A percentile compares a stretch with the other conserved stretches of the same genome.
Conservation (phyloP, 1,140 invertebrate genomes). For the Ctenoplectra terminalis region DNA sequence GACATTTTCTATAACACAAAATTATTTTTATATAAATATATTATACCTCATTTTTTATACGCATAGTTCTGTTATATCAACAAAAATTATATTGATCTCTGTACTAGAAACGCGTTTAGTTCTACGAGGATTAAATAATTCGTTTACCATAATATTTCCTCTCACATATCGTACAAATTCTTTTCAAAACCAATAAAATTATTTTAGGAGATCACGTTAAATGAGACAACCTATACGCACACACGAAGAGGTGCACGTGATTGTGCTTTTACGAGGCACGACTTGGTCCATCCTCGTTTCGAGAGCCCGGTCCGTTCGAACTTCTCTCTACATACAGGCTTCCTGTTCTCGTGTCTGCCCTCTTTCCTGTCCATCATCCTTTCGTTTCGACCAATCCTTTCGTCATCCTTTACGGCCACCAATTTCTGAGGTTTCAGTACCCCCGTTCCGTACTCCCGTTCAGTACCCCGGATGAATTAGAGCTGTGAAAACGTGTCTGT, state of each 20-base stretch:
- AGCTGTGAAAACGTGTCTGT: constrained; percentile 9
- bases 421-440: constrained; percentile 12
- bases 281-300: constrained; percentile 7
- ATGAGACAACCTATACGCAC: neutral
- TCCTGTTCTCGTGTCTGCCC: neutral
- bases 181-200: too few species aligned
- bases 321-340: neutral
- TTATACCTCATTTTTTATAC: too few species aligned
- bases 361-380: neutral
- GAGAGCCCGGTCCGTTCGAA: constrained; percentile 25
- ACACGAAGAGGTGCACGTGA: too few species aligned
- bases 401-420: constrained; percentile 1
- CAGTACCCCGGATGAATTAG: constrained; percentile 22
- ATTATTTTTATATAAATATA: too few species aligned
- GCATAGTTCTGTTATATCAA: too few species aligned
- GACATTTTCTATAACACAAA: too few species aligned
- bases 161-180: too few species aligned
- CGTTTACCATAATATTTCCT: too few species aligned
- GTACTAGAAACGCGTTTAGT: too few species aligned
- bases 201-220: too few species aligned
- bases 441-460: neutral
- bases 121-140: too few species aligned
- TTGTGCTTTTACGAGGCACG: neutral
- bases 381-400: neutral
- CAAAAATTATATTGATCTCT: too few species aligned